A percentile compares a stretch with the other conserved stretches of the same genome.
These are phyloP conservation scores for Caenorhabditis parvicauda DNA, from an alignment of 2,888 invertebrate species.

Conservation along the genomic window DNA sequence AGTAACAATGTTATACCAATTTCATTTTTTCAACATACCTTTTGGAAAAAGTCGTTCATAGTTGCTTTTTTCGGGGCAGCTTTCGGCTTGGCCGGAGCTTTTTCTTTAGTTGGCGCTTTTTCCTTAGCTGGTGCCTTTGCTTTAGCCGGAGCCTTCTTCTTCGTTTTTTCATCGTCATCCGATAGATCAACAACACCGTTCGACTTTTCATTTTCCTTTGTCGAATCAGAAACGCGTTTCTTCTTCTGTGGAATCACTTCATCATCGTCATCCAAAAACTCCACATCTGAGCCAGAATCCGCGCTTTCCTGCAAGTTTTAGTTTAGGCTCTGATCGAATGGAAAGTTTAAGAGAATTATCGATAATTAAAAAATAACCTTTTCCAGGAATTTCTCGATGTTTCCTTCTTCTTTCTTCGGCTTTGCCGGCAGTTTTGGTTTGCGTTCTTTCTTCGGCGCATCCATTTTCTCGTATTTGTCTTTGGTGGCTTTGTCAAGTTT, in stretches of 20 bases:
- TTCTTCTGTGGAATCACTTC: slow-evolving; percentile 12
- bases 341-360: neutral
- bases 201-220: slow-evolving; percentile 29
- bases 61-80: slow-evolving; percentile 6
- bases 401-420: slow-evolving; percentile 29
- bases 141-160: neutral
- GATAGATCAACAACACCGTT: slow-evolving; percentile 3
- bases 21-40: too few species aligned
- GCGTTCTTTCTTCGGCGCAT: slow-evolving; percentile 36
- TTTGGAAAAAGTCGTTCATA: too few species aligned
- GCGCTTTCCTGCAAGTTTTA: too few species aligned
- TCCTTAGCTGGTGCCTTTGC: slow-evolving; percentile 6
- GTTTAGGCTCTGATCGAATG: neutral
- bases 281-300: neutral
- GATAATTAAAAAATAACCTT: neutral
- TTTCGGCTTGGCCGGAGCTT: slow-evolving; percentile 2
- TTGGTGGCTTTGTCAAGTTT: slow-evolving; percentile 41
- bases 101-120: slow-evolving; percentile 1
- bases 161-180: slow-evolving; percentile 5
- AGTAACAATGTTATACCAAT: too few species aligned
- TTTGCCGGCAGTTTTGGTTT: slow-evolving; percentile 37
- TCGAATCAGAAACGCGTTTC: slow-evolving; percentile 16
- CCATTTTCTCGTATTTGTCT: slow-evolving; percentile 51
- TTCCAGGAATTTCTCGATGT: slow-evolving; percentile 41
- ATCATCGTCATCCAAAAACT: slow-evolving; percentile 6